These are phyloP conservation scores for Helicorthomorpha holstii DNA, from an alignment of 1,140 invertebrate species.

Conservation along the genomic window DNA sequence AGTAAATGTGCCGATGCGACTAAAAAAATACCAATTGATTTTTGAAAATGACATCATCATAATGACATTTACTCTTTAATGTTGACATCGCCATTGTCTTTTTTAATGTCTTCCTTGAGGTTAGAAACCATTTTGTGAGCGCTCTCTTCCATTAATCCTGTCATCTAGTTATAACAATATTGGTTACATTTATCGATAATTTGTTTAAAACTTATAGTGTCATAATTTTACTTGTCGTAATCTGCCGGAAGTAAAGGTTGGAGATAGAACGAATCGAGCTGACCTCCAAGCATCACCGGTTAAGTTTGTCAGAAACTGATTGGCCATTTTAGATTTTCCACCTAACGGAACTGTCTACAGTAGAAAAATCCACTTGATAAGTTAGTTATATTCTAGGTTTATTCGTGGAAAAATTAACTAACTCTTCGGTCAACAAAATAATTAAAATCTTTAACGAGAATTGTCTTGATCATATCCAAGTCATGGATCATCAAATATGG, in stretches of 20 bases:
- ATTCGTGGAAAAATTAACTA: neutral
- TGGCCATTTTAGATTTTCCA: neutral
- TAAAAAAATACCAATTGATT: neutral
- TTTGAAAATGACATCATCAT: neutral
- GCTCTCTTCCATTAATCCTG: neutral
- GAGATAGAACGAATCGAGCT: neutral
- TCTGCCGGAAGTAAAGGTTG: neutral
- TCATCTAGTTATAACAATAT: neutral
- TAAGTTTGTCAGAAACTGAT: neutral
- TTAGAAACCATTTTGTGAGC: neutral
- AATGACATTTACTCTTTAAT: neutral
- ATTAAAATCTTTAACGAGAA: neutral
- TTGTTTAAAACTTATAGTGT: neutral
- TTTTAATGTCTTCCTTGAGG: neutral
- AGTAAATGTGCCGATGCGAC: neutral
- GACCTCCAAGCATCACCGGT: neutral
- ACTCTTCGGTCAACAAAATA: neutral
- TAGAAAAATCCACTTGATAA: neutral
- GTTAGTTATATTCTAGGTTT: neutral
- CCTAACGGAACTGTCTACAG: neutral
- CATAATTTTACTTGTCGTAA: neutral
- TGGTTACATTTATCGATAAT: neutral
- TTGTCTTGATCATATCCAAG: neutral
- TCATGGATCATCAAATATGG: neutral
- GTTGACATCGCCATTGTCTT: neutral